Evolutionary conservation across 2,888 invertebrate genomes (phyloP).

Genomic region (Ophion ventricosus): DNA sequence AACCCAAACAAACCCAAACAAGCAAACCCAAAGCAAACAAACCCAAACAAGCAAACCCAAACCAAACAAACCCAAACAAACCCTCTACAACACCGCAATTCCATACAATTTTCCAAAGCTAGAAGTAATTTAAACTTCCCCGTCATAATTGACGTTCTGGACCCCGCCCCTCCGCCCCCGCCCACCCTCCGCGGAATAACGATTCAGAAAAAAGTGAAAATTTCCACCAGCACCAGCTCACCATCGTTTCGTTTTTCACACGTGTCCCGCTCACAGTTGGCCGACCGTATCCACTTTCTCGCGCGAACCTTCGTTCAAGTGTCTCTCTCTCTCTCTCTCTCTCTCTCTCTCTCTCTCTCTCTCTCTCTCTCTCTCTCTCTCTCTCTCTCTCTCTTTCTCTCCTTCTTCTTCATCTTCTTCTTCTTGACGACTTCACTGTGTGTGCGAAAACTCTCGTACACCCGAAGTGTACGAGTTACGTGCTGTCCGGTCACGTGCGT

Average conservation of each 20-base stretch:
- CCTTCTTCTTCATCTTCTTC: neutral
- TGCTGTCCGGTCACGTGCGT: conserved; percentile 65
- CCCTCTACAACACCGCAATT: no score
- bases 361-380: no score
- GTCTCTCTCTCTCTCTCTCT: conserved; percentile 40
- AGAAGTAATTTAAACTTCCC: no score
- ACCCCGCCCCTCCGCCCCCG: no score
- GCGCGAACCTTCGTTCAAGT: conserved; percentile 34
- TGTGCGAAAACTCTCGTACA: neutral
- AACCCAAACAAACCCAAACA: no score
- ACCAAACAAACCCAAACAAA: no score
- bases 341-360: neutral
- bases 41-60: no score
- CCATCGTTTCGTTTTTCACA: neutral
- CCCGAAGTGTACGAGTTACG: conserved; percentile 56
- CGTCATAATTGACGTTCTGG: no score
- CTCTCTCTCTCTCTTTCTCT: no score
- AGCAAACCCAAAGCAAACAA: no score
- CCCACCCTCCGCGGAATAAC: no score
- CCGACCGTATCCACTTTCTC: conserved; percentile 72
- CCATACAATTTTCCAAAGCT: no score
- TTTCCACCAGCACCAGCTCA: neutral
- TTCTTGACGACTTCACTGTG: neutral
- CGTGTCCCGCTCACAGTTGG: neutral
- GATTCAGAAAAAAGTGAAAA: neutral